Evolutionary conservation across 2,797 vertebrate genomes (phyloP).

Genomic region (Sebastes steindachneri): DNA sequence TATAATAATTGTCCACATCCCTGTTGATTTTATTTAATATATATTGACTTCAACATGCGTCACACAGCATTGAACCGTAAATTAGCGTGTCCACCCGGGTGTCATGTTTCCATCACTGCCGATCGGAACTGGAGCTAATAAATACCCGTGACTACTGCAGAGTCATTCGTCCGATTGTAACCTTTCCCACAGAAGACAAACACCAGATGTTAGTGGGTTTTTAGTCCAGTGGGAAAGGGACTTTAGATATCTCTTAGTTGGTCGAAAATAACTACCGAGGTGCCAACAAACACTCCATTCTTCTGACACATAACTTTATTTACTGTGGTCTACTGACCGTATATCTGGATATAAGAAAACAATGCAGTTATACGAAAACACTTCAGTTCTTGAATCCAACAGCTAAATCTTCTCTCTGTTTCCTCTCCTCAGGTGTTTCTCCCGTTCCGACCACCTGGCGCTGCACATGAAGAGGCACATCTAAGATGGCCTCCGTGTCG

Average conservation of each 20-base stretch:
- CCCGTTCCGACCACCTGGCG: constrained; percentile 97
- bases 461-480: constrained; percentile 99
- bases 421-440: constrained; percentile 91
- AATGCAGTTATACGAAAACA: not conserved
- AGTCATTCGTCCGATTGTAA: not conserved
- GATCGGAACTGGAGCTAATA: not conserved
- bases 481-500: constrained; percentile 78
- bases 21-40: not conserved
- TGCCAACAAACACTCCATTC: not conserved
- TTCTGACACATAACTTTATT: not conserved
- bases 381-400: not conserved
- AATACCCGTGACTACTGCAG: not conserved
- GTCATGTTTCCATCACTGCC: not conserved
- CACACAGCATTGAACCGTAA: not conserved
- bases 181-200: too few species aligned
- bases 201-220: too few species aligned
- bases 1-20: too few species aligned
- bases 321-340: not conserved
- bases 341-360: not conserved
- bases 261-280: not conserved
- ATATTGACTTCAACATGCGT: not conserved
- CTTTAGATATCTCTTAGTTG: not conserved
- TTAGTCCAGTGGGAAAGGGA: too few species aligned
- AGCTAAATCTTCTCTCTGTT: constrained; percentile 65
- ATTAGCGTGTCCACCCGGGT: not conserved